phyloP scores from a whole-genome alignment of 2,888 invertebrate species.

The Lochmaea capreae region DNA sequence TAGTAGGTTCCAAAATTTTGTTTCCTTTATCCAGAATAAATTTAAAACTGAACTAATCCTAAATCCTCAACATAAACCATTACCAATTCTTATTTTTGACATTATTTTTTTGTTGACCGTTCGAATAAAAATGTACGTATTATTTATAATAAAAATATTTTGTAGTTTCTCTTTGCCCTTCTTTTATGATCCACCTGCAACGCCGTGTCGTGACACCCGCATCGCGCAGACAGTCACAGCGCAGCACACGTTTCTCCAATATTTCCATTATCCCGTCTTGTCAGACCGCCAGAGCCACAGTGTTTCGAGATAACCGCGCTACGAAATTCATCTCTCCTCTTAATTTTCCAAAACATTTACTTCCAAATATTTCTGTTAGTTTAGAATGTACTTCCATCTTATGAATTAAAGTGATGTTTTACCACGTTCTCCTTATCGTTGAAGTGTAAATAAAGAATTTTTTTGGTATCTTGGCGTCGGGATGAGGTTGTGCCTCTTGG shows the following conservation, averaged over 20 bases:
- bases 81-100: too few species aligned
- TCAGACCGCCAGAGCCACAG: background rate
- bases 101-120: too few species aligned
- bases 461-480: slow-evolving; percentile 16
- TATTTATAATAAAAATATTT: too few species aligned
- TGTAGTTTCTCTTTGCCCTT: background rate
- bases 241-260: slow-evolving; percentile 29
- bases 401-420: slow-evolving; percentile 8
- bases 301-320: slow-evolving; percentile 4
- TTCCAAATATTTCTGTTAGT: background rate
- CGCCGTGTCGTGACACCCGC: slow-evolving; percentile 13
- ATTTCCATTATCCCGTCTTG: background rate
- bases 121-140: too few species aligned
- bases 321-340: background rate
- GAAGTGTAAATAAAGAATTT: slow-evolving; percentile 11
- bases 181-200: slow-evolving; percentile 10
- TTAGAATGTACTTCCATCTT: background rate
- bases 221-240: slow-evolving; percentile 25
- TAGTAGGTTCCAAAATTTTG: too few species aligned
- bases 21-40: too few species aligned
- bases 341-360: background rate
- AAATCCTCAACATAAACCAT: too few species aligned
- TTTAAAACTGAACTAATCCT: too few species aligned
- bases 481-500: slow-evolving; percentile 46
- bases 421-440: background rate